Conservation (phyloP, 2,113 vertebrate genomes). For the Melozone crissalis region DNA sequence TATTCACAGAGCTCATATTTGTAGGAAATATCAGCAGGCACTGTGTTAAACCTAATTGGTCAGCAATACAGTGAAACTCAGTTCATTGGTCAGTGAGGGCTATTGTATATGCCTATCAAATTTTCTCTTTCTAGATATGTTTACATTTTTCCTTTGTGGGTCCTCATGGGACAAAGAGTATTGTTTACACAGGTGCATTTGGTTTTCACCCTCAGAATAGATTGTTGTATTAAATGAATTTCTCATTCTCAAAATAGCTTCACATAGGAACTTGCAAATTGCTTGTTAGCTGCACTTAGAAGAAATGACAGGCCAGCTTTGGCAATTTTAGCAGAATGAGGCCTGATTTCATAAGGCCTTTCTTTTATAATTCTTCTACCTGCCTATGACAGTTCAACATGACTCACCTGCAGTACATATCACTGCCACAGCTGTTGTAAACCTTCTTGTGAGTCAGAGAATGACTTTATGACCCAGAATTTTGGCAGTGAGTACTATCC, state of each 20-base stretch:
- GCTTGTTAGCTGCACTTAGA: background rate
- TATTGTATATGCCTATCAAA: background rate
- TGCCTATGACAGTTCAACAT: background rate
- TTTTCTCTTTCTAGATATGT: background rate
- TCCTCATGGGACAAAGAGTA: background rate
- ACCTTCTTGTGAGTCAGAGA: constrained; percentile 64
- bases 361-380: background rate
- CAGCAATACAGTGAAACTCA: background rate
- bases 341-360: background rate
- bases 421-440: constrained; percentile 56
- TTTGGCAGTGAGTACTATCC: constrained; percentile 53
- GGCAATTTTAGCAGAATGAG: background rate
- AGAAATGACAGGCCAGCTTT: background rate
- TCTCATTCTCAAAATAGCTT: background rate
- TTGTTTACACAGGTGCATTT: background rate
- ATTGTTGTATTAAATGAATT: background rate
- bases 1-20: background rate
- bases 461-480: constrained; percentile 63
- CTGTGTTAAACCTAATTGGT: background rate
- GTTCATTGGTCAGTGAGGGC: background rate
- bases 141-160: background rate
- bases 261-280: background rate
- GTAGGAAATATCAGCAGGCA: background rate
- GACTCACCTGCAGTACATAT: constrained; percentile 59
- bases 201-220: background rate